A percentile compares a stretch with the other conserved stretches of the same genome.
phyloP scores from a whole-genome alignment of 1,140 invertebrate genomes.

The Euura lappo region DNA sequence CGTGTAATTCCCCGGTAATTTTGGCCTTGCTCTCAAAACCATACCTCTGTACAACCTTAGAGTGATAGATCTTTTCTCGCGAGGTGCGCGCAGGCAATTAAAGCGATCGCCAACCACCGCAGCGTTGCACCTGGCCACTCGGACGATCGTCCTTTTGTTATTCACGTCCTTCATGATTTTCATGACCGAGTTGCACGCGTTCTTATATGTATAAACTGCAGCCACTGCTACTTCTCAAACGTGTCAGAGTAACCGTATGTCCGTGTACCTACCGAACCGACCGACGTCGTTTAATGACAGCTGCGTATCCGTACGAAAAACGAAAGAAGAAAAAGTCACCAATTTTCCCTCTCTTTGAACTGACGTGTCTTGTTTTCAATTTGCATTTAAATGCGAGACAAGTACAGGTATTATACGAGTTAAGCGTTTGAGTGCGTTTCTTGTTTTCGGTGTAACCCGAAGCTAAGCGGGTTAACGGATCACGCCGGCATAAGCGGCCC shows the following conservation, averaged over 20 bases:
- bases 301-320: not conserved
- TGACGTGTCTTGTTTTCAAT: too few relatives aligned
- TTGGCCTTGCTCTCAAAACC: not conserved
- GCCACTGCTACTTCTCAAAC: too few relatives aligned
- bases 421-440: conserved; percentile 57
- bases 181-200: too few relatives aligned
- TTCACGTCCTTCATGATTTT: not conserved
- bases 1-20: not conserved
- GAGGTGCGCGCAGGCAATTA: not conserved
- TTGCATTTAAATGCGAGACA: conserved; percentile 35
- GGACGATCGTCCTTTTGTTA: not conserved
- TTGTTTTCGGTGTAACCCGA: conserved; percentile 62
- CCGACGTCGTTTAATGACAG: not conserved
- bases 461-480: conserved; percentile 61
- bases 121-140: not conserved
- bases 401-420: conserved; percentile 52
- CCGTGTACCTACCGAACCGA: too few relatives aligned
- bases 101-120: not conserved
- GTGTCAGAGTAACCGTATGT: too few relatives aligned
- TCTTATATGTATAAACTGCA: too few relatives aligned
- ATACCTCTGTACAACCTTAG: not conserved
- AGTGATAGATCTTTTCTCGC: conserved; percentile 4
- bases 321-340: not conserved
- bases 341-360: too few relatives aligned
- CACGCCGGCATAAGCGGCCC: conserved; percentile 50